phyloP scores from a whole-genome alignment of 92 coral and sea anemone genomes.

The Plumapathes pennacea region DNA sequence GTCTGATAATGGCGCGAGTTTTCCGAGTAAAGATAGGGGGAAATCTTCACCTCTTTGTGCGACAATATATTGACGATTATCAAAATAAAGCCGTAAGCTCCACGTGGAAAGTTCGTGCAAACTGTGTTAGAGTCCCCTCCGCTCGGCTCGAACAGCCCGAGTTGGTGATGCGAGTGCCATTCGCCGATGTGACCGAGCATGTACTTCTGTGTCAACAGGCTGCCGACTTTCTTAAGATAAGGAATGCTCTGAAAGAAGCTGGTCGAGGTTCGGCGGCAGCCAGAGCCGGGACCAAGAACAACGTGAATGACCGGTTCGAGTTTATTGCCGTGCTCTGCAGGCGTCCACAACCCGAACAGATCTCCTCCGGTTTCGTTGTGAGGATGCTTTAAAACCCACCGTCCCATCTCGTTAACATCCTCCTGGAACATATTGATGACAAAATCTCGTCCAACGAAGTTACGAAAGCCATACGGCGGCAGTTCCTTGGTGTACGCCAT shows the following conservation, averaged over 20 bases:
- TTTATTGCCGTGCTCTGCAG: conserved; percentile 25
- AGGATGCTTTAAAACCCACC: conserved; percentile 67
- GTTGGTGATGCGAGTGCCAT: conserved; percentile 90
- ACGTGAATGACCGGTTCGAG: conserved; percentile 55
- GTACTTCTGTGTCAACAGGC: conserved; percentile 42
- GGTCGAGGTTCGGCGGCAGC: conserved; percentile 62
- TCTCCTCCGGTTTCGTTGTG: conserved; percentile 82
- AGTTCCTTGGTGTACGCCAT: too few species aligned
- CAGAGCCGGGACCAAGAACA: conserved; percentile 80
- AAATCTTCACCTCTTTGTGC: conserved; percentile 22
- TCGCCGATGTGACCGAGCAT: conserved; percentile 93
- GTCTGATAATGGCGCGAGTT: conserved; percentile 7
- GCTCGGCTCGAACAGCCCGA: conserved; percentile 71
- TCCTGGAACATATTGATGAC: conserved; percentile 56
- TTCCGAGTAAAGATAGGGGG: conserved; percentile 62
- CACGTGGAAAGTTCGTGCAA: conserved; percentile 68
- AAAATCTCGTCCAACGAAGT: conserved; percentile 6
- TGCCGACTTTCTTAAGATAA: conserved; percentile 75
- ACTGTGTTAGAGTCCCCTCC: conserved; percentile 80
- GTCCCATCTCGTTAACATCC: conserved; percentile 36
- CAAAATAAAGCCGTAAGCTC: conserved; percentile 76
- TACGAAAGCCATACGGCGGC: too few species aligned
- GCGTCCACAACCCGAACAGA: conserved; percentile 78
- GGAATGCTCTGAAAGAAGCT: conserved; percentile 77
- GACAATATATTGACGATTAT: conserved; percentile 75